Base-by-base conservation (phyloP, 2,113 vertebrate species). In the Chroicocephalus ridibundus region DNA sequence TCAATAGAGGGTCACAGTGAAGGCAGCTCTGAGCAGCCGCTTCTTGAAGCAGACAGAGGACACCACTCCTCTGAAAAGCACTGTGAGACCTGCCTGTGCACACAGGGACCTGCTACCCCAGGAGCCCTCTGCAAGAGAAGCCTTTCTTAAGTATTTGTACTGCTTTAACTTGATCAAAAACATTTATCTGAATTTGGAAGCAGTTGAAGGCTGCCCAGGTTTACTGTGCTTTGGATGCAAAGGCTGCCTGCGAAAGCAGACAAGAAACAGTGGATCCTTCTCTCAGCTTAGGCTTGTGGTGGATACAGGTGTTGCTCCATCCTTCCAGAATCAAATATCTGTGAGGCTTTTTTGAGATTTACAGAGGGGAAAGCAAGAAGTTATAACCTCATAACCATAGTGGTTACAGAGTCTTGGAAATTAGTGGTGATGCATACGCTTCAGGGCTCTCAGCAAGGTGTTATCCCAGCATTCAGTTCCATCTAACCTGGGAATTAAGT, bases 261-360 rank as follows among this genome's bases (percentile, higher is more conserved):
- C 36, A 69, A 57, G 47, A 82, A 93, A 46, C 1, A 14, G 32
- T 32, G 29, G 47, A 47, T 91, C 21, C 15, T 72, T 9, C 64
- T 78, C 51, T 47, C 20, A 62, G 17, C 13, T 58, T 64, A 51
- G 40, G 34, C 17, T 93, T 66, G n/a, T n/a, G 62, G n/a, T 26
- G 31, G 14, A 7, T 24, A 5, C 7, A 51, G 61, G 31, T 20
- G 15, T 57, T 0, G 0, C 16, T 83, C 26, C 11, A 18, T n/a
- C 38, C 69, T 82, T 64, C 65, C 32, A 87, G 52, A 40, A 76
- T 8, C 44, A 82, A 78, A 31, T 3, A n/a, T 20, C 62, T 46
- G 24, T 49, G 58, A 86, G 29, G 29, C 2, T 83, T 3, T 77
- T 91, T 70, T 55, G 60, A 57, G 32, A 79, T 91, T 86, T 89